Conservation (phyloP, 2,797 vertebrate genomes). For the Momotus momota region DNA sequence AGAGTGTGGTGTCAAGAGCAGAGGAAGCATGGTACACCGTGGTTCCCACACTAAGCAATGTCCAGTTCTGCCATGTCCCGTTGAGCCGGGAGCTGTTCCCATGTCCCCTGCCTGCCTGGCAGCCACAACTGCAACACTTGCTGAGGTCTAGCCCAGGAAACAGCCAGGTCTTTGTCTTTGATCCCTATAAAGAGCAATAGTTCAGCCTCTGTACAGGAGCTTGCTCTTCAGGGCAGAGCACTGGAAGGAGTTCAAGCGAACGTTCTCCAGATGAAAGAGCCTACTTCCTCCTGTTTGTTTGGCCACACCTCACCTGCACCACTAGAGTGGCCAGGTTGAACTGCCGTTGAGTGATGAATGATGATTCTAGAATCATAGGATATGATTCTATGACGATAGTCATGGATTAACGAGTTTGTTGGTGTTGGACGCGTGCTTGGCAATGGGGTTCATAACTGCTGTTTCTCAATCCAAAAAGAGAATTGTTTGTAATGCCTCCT, state of each 20-base stretch:
- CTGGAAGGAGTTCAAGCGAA: neutral
- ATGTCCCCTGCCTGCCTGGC: neutral
- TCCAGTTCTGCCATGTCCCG: neutral
- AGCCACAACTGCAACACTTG: neutral
- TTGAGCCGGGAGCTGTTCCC: neutral
- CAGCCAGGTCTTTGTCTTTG: neutral
- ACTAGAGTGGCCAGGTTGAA: neutral
- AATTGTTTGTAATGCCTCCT: neutral
- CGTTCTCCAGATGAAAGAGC: neutral
- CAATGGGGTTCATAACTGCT: neutral
- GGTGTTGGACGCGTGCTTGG: neutral
- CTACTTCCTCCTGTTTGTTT: neutral
- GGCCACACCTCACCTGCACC: neutral
- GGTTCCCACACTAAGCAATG: neutral
- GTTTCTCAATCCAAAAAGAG: neutral
- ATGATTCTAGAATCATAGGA: too few species aligned
- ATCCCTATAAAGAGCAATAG: neutral
- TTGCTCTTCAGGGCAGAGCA: neutral
- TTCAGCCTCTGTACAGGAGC: neutral
- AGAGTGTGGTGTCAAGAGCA: rapidly evolving
- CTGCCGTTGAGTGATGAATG: neutral
- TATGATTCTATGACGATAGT: neutral
- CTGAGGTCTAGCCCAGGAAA: rapidly evolving
- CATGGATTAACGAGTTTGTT: neutral
- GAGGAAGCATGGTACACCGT: neutral